These are phyloP conservation scores for Cataglyphis altisquamis DNA, from an alignment of 2,888 invertebrate genomes.

Conservation along the genomic window DNA sequence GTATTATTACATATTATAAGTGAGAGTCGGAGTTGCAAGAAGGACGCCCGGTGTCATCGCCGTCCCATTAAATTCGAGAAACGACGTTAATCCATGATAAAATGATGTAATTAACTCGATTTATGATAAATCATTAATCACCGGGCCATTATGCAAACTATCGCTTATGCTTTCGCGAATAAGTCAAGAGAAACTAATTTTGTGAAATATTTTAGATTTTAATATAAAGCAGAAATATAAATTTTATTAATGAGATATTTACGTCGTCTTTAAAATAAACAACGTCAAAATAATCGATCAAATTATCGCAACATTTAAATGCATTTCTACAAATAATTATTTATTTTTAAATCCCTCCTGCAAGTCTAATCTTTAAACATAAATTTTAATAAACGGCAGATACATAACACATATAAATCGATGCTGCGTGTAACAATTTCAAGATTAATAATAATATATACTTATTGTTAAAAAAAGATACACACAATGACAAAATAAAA, in stretches of 20 bases:
- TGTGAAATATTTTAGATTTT: neutral
- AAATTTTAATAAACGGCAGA: neutral
- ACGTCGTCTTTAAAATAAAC: neutral
- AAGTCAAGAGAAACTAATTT: neutral
- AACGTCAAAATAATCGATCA: neutral
- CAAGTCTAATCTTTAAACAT: neutral
- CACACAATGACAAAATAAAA: neutral
- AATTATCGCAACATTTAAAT: neutral
- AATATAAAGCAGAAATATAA: neutral
- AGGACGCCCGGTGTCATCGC: constrained; percentile 22
- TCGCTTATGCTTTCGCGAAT: neutral
- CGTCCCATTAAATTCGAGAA: neutral
- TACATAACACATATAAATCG: neutral
- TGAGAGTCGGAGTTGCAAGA: constrained; percentile 20
- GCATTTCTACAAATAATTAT: neutral
- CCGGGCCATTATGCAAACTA: neutral
- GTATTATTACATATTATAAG: constrained; percentile 8
- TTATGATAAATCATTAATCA: constrained; percentile 9
- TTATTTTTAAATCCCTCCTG: neutral
- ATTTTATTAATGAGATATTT: neutral
- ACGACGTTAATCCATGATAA: neutral
- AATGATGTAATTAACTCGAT: constrained; percentile 34
- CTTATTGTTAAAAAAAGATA: neutral
- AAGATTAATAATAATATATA: neutral
- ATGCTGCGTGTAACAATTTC: neutral